Percentiles rank a stretch among this genome's conserved stretches.
Conservation (phyloP, 2,797 vertebrate genomes). For the Etheostoma perlongum region DNA sequence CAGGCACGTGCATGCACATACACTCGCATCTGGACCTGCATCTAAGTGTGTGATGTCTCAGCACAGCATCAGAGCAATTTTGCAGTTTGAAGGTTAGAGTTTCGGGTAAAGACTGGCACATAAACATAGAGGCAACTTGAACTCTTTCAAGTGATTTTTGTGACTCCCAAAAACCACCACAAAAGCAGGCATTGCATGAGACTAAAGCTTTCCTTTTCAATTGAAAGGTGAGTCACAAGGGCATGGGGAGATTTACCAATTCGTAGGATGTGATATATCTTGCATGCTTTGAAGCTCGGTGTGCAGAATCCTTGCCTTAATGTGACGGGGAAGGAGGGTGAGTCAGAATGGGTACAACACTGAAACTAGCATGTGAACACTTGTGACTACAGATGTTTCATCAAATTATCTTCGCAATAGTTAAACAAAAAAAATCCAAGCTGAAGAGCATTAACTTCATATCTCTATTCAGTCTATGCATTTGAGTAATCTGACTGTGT, state of each 20-base stretch:
- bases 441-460: background rate
- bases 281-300: conserved; percentile 14
- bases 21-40: conserved; percentile 38
- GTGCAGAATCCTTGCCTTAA: conserved; percentile 3
- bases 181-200: conserved; percentile 14
- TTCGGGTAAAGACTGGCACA: conserved; percentile 30
- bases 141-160: conserved; percentile 27
- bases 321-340: conserved; percentile 10
- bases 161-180: conserved; percentile 5
- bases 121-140: conserved; percentile 39
- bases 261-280: background rate
- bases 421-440: background rate
- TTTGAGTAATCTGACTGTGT: background rate
- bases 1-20: conserved; percentile 11
- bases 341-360: conserved; percentile 1
- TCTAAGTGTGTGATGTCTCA: conserved; percentile 35
- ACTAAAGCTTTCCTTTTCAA: conserved; percentile 19
- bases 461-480: background rate
- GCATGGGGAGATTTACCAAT: conserved; percentile 9
- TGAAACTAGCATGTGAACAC: conserved; percentile 9
- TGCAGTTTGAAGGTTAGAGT: conserved; percentile 46
- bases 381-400: conserved; percentile 12
- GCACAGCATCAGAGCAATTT: conserved; percentile 35
- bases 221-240: conserved; percentile 15
- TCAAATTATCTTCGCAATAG: conserved; percentile 17